phyloP scores from a whole-genome alignment of 2,888 invertebrate species.

The Fragum whitleyi region DNA sequence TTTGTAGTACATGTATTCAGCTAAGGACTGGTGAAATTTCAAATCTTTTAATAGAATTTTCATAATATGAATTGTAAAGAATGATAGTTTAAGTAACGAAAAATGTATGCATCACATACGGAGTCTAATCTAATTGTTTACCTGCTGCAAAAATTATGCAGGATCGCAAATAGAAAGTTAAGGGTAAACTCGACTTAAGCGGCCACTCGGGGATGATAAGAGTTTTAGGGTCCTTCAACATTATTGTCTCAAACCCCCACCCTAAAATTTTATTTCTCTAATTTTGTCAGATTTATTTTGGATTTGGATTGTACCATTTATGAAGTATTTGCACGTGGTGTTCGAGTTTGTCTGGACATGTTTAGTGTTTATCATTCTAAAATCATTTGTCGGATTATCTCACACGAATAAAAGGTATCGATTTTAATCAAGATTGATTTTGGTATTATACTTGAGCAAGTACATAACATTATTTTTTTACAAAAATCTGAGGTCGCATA shows the following conservation, averaged over 20 bases:
- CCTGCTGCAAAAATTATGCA: too few relatives aligned
- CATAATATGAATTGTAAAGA: too few relatives aligned
- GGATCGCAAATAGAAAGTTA: background rate
- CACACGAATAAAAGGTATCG: background rate
- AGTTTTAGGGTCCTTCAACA: slow-evolving; percentile 8
- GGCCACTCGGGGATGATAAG: slow-evolving; percentile 4
- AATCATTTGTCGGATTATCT: background rate
- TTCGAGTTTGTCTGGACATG: background rate
- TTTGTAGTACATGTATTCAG: too few relatives aligned
- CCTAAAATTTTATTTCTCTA: background rate
- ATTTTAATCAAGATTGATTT: background rate
- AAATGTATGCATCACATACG: too few relatives aligned
- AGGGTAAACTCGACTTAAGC: background rate
- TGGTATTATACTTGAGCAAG: too few relatives aligned
- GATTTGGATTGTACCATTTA: background rate
- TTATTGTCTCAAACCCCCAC: slow-evolving; percentile 2
- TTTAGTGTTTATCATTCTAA: background rate
- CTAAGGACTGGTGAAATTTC: too few relatives aligned
- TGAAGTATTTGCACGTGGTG: background rate
- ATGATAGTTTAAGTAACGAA: too few relatives aligned
- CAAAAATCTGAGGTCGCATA: too few relatives aligned
- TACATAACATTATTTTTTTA: too few relatives aligned
- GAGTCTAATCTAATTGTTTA: too few relatives aligned
- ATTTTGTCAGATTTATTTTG: background rate
- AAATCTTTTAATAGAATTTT: too few relatives aligned